A percentile compares a stretch with the other conserved stretches of the same genome.
Conservation (phyloP, 1,140 invertebrate species). For the Elymnias hypermnestra region DNA sequence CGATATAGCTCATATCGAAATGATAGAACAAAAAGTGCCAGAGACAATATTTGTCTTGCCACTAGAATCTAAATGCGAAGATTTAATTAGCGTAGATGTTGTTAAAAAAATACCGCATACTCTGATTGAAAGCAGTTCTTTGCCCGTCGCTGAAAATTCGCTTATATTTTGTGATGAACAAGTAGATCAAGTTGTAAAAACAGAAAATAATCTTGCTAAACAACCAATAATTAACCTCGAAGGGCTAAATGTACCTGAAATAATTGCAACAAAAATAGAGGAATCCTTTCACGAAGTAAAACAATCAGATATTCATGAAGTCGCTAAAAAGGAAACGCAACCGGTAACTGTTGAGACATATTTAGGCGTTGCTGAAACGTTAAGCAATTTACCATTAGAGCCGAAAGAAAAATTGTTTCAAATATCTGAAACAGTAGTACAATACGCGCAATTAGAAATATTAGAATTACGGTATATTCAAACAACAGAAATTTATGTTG, state of each 20-base stretch:
- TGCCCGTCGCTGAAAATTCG: background rate
- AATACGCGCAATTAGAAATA: background rate
- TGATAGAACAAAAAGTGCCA: slow-evolving; percentile 14
- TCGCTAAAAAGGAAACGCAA: slow-evolving; percentile 2
- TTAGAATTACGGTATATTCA: background rate
- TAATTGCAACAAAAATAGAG: background rate
- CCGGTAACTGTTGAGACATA: slow-evolving; percentile 3
- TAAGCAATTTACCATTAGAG: background rate
- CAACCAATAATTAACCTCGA: background rate
- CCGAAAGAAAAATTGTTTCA: background rate
- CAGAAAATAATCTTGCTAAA: background rate
- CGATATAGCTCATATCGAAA: slow-evolving; percentile 3
- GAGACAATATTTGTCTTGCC: slow-evolving; percentile 5
- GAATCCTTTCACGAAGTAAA: slow-evolving; percentile 4
- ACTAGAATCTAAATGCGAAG: slow-evolving; percentile 6
- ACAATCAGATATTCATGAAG: background rate
- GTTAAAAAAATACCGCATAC: slow-evolving; percentile 1
- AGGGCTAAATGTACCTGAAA: slow-evolving; percentile 11
- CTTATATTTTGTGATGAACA: background rate
- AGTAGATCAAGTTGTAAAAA: background rate
- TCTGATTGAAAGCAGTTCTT: background rate
- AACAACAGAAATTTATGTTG: background rate
- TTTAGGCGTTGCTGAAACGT: slow-evolving; percentile 4
- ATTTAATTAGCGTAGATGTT: slow-evolving; percentile 6
- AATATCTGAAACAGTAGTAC: background rate